Conservation (phyloP, 2,888 invertebrate species). For the Eristalis tenax region DNA sequence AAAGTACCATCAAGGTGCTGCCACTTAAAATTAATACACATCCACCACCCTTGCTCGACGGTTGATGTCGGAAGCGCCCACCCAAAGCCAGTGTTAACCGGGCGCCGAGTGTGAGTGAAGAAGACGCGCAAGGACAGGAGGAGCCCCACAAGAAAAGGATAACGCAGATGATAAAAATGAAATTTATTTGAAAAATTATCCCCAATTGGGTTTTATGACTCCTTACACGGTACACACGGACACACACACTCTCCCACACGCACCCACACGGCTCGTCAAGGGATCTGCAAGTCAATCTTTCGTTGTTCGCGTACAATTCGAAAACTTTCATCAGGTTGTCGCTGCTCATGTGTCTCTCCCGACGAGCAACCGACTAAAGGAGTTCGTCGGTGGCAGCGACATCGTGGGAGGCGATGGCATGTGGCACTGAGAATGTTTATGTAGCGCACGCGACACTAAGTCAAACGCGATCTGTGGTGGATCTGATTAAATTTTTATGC, state of each 20-base stretch:
- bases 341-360: neutral
- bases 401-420: neutral
- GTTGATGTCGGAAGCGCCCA: conserved; percentile 1
- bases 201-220: conserved; percentile 56
- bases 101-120: conserved; percentile 14
- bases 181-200: conserved; percentile 65
- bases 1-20: conserved; percentile 24
- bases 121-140: neutral
- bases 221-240: conserved; percentile 8
- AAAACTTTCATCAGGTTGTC: neutral
- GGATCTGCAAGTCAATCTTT: neutral
- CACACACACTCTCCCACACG: conserved; percentile 16
- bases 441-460: conserved; percentile 3
- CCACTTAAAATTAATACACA: conserved; percentile 20
- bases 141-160: neutral
- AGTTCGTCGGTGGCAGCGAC: neutral
- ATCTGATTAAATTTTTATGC: conserved; percentile 52
- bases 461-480: conserved; percentile 35
- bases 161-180: conserved; percentile 40
- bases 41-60: neutral
- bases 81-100: conserved; percentile 17
- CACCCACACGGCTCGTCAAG: neutral
- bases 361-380: neutral
- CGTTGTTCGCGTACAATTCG: neutral
- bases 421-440: too few species aligned